Base-by-base conservation (phyloP, 2,113 vertebrate genomes). In the Hypomesus transpacificus region DNA sequence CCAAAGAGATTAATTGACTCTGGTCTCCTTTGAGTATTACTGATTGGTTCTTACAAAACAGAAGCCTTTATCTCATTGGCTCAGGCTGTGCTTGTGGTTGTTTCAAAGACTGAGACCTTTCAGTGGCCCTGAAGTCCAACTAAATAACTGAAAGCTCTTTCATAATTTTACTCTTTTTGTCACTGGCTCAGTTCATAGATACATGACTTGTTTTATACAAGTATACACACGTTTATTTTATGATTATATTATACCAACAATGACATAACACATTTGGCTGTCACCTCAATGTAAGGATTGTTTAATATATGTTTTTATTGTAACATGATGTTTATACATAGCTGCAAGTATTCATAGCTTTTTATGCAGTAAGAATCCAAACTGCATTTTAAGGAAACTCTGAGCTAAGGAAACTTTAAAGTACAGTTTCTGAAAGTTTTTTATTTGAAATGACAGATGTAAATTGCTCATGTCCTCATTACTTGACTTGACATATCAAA, bases 41-140 rank as follows among this genome's bases (percentile, higher is more conserved):
- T 78, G 82, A 91, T 89, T 90, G 88, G 86, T 77, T 82, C 71
- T 59, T 59, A 79, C 76, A 82, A 84, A 89, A 85, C 79, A 63
- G 60, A 75, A 70, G 34, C 75, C 77, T 88, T 91, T 89, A 92
- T 92, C 90, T 89, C 86, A 88, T 89, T 88, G 87, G 90, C 71
- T 87, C 87, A 90, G 90, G 76, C 85, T 14, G 73, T 81, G 77
- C 75, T 70, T 89, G 82, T 80, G 82, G 79, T 84, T 78, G 39
- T 56, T 56, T 56, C 17, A 56, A 56, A 56, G 26, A 24, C 24
- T 61, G 59, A 61, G 59, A 77, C 74, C 77, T 63, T 7, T 74
- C 71, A 62, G 76, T 75, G 75, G 60, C 62, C 77, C 84, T 61
- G 59, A 61, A 28, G 59, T 61, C 59, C 22, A 86, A 86, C 84